A percentile compares a stretch with the other conserved stretches of the same genome.
Conservation (phyloP, 2,888 invertebrate species). For the Oegoconia quadripuncta region DNA sequence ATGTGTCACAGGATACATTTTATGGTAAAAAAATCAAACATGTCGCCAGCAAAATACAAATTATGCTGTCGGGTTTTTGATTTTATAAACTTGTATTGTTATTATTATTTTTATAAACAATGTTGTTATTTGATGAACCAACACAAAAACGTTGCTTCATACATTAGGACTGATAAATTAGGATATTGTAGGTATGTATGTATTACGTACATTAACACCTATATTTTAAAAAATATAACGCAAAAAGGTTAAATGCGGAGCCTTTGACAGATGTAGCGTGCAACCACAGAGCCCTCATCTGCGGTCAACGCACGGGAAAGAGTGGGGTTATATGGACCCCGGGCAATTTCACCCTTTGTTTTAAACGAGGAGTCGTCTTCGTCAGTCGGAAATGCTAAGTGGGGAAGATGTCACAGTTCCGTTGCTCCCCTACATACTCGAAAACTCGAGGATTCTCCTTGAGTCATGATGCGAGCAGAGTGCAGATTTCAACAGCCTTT, state of each 20-base stretch:
- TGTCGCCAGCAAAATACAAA: no score
- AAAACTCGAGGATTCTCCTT: conserved; percentile 57
- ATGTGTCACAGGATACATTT: no score
- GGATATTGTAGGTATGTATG: no score
- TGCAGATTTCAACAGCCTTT: conserved; percentile 65
- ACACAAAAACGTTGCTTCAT: no score
- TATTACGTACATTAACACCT: no score
- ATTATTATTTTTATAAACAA: no score
- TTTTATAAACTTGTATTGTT: no score
- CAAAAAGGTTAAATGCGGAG: not conserved
- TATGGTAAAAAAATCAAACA: no score
- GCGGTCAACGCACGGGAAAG: conserved; percentile 59
- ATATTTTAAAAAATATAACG: no score
- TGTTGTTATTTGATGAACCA: no score
- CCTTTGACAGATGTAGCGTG: conserved; percentile 35
- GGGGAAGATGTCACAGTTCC: conserved; percentile 63
- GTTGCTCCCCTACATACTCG: conserved; percentile 44
- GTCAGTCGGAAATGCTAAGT: conserved; percentile 48
- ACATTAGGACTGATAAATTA: no score
- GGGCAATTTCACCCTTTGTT: conserved; percentile 69
- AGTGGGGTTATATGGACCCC: conserved; percentile 45
- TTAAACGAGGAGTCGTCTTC: conserved; percentile 62
- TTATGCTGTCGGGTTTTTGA: no score
- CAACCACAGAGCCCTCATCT: conserved; percentile 36
- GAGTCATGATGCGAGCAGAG: conserved; percentile 48